Evolutionary conservation across 2,797 vertebrate genomes (phyloP).

Genomic region (Malurus leucopterus): DNA sequence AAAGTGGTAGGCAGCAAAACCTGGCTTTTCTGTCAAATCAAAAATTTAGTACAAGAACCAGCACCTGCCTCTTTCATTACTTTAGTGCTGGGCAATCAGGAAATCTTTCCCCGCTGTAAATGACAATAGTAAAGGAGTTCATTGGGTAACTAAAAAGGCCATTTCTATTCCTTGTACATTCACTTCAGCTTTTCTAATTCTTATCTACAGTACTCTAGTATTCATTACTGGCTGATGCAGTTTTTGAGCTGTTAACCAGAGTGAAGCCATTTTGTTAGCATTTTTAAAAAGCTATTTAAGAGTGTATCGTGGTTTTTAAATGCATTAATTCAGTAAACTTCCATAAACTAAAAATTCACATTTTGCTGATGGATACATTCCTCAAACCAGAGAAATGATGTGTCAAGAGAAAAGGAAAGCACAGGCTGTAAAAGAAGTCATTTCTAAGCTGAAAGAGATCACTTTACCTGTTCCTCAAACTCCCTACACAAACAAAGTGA

Average conservation of each 20-base stretch:
- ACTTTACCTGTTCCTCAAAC: neutral
- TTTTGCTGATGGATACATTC: neutral
- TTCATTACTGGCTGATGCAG: neutral
- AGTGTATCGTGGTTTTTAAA: neutral
- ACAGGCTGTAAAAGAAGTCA: neutral
- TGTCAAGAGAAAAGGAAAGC: neutral
- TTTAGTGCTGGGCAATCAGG: neutral
- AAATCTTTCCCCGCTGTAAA: neutral
- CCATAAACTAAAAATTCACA: neutral
- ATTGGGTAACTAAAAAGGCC: neutral
- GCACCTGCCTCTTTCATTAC: neutral
- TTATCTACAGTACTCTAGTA: neutral
- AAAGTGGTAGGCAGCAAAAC: neutral
- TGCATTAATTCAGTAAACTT: neutral
- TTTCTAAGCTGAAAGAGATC: neutral
- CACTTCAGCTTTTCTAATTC: neutral
- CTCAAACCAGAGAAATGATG: neutral
- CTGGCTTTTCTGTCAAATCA: neutral
- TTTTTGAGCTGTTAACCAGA: neutral
- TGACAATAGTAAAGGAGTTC: neutral
- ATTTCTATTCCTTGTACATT: neutral
- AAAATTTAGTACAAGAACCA: neutral
- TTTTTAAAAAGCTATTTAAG: neutral
- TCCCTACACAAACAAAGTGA: neutral
- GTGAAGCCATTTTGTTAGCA: neutral